These are phyloP conservation scores for Spinus pinus DNA, from an alignment of 2,797 vertebrate species.

Conservation along the genomic window DNA sequence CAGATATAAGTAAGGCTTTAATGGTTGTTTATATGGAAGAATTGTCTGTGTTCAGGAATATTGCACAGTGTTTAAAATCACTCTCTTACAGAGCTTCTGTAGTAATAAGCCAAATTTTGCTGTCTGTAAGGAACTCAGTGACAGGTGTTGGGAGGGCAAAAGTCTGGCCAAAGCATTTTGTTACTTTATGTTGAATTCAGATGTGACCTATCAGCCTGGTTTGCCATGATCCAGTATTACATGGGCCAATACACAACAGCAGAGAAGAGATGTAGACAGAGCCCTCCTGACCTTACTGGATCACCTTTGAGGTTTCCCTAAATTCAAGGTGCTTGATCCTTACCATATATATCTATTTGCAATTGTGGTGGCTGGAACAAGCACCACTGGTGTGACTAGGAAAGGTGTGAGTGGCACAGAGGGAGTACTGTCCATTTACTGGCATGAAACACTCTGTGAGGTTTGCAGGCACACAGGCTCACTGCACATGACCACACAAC, in stretches of 20 bases:
- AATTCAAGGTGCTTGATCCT: background rate
- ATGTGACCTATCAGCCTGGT: background rate
- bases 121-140: background rate
- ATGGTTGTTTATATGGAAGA: constrained; percentile 17
- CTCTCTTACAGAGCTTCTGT: background rate
- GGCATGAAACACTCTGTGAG: background rate
- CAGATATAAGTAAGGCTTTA: constrained; percentile 50
- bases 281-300: background rate
- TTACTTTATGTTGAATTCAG: background rate
- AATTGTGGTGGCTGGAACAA: background rate
- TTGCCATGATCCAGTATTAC: background rate
- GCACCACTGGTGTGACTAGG: background rate
- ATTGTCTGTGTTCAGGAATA: background rate
- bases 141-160: background rate
- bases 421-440: background rate
- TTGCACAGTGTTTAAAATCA: background rate
- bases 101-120: background rate
- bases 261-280: background rate
- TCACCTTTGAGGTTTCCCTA: background rate
- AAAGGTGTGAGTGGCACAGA: background rate
- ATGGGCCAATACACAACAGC: background rate
- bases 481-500: background rate
- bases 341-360: background rate
- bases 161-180: background rate
- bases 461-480: background rate